Evolutionary conservation across 2,888 invertebrate species (phyloP).

Genomic region (Catocala sponsa): DNA sequence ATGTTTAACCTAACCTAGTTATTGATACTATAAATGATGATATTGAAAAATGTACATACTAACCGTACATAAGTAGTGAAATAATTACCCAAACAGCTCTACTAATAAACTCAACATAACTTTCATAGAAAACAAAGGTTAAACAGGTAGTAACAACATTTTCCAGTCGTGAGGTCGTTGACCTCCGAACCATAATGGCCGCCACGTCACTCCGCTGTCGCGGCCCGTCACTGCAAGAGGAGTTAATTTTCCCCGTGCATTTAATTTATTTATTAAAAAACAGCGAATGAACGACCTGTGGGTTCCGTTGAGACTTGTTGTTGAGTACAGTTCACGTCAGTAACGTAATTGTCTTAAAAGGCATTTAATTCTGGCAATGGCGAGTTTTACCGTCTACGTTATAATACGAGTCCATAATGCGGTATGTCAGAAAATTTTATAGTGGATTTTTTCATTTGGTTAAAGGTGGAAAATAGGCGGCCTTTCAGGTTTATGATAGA

Average conservation of each 20-base stretch:
- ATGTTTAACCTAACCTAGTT: no score
- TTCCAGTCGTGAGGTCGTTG: slow-evolving; percentile 53
- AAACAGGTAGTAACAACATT: slow-evolving; percentile 41
- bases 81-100: slow-evolving; percentile 1
- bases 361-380: slow-evolving; percentile 8
- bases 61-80: no score
- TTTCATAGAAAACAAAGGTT: slow-evolving; percentile 36
- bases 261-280: slow-evolving; percentile 74
- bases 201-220: slow-evolving; percentile 77
- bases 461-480: no score
- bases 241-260: slow-evolving; percentile 80
- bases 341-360: slow-evolving; percentile 19
- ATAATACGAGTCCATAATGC: neutral
- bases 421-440: no score
- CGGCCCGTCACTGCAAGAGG: slow-evolving; percentile 71
- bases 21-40: no score
- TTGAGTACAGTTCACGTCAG: slow-evolving; percentile 32
- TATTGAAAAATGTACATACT: no score
- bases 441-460: no score
- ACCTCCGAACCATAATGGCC: slow-evolving; percentile 75
- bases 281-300: slow-evolving; percentile 42
- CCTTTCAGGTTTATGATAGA: no score
- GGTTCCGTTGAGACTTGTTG: slow-evolving; percentile 43
- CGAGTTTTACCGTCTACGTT: neutral
- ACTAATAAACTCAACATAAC: slow-evolving; percentile 14